Conservation (phyloP, 2,888 invertebrate genomes). For the Vesta saturnalis region DNA sequence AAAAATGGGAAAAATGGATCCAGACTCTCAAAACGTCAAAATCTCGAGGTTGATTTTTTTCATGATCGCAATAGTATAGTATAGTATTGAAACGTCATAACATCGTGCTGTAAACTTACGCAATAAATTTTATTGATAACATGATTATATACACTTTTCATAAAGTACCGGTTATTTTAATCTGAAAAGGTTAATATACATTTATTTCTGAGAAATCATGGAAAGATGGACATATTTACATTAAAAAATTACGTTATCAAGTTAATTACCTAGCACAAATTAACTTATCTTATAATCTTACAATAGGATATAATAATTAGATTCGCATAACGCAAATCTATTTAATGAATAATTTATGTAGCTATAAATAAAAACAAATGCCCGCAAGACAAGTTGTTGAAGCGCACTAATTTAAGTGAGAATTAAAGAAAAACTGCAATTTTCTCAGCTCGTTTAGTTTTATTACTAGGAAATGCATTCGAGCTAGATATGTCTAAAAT, state of each 20-base stretch:
- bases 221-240: conserved; percentile 16
- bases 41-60: too few species aligned
- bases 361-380: conserved; percentile 32
- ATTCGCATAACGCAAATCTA: conserved; percentile 35
- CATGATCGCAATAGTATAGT: too few species aligned
- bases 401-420: conserved; percentile 30
- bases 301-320: conserved; percentile 35
- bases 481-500: conserved; percentile 22
- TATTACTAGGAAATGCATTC: conserved; percentile 27
- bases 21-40: too few species aligned
- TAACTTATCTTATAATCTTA: conserved; percentile 31
- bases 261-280: conserved; percentile 17
- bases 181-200: not conserved
- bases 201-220: conserved; percentile 19
- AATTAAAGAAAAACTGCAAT: conserved; percentile 24
- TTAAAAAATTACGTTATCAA: conserved; percentile 18
- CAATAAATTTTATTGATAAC: too few species aligned
- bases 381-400: conserved; percentile 29
- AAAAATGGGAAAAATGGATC: too few species aligned
- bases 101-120: too few species aligned
- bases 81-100: too few species aligned
- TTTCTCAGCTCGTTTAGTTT: conserved; percentile 31
- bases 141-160: too few species aligned
- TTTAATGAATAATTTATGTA: conserved; percentile 36
- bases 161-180: too few species aligned